Conservation (phyloP, 2,797 vertebrate genomes). For the Oryzias dopingdopingensis region DNA sequence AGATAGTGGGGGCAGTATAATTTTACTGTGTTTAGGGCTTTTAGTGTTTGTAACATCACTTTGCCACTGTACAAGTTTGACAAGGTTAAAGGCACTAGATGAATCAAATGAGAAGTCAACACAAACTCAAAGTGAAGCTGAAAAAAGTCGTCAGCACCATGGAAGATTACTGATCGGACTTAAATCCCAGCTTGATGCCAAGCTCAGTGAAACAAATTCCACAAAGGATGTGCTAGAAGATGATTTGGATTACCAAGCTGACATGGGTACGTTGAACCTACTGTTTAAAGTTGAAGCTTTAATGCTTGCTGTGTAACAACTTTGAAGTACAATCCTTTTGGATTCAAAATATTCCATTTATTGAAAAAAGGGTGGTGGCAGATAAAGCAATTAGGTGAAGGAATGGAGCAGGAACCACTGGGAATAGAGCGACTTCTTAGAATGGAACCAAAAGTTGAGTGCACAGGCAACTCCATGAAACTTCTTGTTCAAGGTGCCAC, state of each 20-base stretch:
- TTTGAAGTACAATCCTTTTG: too few species aligned
- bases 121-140: not conserved
- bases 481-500: slow-evolving; percentile 58
- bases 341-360: not conserved
- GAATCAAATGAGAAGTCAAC: slow-evolving; percentile 5
- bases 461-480: slow-evolving; percentile 65
- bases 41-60: slow-evolving; percentile 38
- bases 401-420: not conserved
- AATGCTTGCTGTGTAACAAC: too few species aligned
- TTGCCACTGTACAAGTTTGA: slow-evolving; percentile 36
- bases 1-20: not conserved
- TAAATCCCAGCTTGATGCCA: not conserved
- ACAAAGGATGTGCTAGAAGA: not conserved
- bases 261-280: slow-evolving; percentile 58
- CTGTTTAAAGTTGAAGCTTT: too few species aligned
- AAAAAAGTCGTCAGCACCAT: slow-evolving; percentile 6
- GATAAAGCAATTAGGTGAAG: slow-evolving; percentile 4
- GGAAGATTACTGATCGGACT: slow-evolving; percentile 64
- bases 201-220: slow-evolving; percentile 3
- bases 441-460: slow-evolving; percentile 74
- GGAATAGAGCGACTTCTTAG: slow-evolving; percentile 57
- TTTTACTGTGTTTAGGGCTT: slow-evolving; percentile 44
- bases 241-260: slow-evolving; percentile 66
- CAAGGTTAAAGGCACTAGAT: slow-evolving; percentile 9
- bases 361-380: slow-evolving; percentile 48